Conservation (phyloP, 1,140 invertebrate species). For the Drosophila pruinosa region DNA sequence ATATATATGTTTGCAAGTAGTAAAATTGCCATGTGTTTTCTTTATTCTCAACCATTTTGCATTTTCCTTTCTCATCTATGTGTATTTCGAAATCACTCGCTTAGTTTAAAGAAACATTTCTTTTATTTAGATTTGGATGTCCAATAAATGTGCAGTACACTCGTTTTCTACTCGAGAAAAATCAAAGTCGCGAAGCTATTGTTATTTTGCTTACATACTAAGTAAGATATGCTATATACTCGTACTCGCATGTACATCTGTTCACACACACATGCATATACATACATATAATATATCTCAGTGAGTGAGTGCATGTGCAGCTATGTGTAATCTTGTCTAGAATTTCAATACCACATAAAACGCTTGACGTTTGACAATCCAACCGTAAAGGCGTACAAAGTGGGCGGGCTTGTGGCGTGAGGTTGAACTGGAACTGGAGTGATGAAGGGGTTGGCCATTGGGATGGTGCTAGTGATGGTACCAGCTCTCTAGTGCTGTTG, state of each 20-base stretch:
- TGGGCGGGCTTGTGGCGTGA: constrained; percentile 8
- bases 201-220: neutral
- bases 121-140: neutral
- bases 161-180: neutral
- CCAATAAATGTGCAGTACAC: neutral
- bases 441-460: neutral
- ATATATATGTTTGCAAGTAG: too few relatives aligned
- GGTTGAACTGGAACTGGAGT: neutral
- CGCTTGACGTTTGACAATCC: constrained; percentile 66
- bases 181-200: neutral
- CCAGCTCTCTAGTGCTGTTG: neutral
- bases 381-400: constrained; percentile 19
- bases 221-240: neutral
- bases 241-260: too few relatives aligned
- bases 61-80: too few relatives aligned
- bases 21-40: too few relatives aligned
- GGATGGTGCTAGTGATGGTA: neutral
- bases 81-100: too few relatives aligned
- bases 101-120: too few relatives aligned
- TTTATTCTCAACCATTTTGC: too few relatives aligned
- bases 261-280: neutral
- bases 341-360: constrained; percentile 73
- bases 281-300: neutral
- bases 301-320: constrained; percentile 43
- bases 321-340: constrained; percentile 67